Conservation (phyloP, 92 coral and sea anemone genomes). For the Umimayanthus kanabou region DNA sequence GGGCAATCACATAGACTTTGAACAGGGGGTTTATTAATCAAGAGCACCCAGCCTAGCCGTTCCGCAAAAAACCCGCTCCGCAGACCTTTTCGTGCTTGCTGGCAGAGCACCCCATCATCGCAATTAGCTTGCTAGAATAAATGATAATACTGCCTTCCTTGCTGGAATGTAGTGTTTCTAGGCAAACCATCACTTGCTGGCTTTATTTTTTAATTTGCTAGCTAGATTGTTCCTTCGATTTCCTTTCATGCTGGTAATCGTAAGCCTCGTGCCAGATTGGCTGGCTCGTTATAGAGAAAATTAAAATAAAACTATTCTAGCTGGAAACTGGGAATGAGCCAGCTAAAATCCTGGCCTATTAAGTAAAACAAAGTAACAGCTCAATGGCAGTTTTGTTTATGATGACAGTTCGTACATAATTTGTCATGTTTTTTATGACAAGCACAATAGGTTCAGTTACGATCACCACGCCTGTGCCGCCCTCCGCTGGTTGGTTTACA, state of each 20-base stretch:
- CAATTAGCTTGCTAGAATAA: too few species aligned
- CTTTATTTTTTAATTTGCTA: neutral
- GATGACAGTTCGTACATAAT: slow-evolving; percentile 6
- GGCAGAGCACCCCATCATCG: too few species aligned
- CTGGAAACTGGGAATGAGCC: slow-evolving; percentile 13
- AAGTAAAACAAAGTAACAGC: neutral
- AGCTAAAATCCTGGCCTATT: neutral
- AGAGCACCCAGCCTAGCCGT: too few species aligned
- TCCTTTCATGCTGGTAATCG: slow-evolving; percentile 13
- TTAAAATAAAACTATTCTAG: neutral
- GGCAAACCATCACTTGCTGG: neutral
- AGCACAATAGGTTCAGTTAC: slow-evolving; percentile 6
- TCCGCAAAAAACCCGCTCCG: too few species aligned
- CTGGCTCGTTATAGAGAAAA: slow-evolving; percentile 14
- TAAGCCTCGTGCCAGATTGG: too few species aligned
- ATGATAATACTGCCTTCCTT: slow-evolving; percentile 14
- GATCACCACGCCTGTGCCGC: neutral
- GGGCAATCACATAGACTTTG: too few species aligned
- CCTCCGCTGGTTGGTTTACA: slow-evolving; percentile 1
- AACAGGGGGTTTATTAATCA: too few species aligned
- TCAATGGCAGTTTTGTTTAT: neutral
- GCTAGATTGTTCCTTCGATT: slow-evolving; percentile 9
- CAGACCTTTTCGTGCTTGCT: too few species aligned
- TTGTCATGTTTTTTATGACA: slow-evolving; percentile 8
- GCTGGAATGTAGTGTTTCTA: slow-evolving; percentile 4